Evolutionary conservation across 2,113 vertebrate species (phyloP).

Genomic region (Colistium nudipinnis): DNA sequence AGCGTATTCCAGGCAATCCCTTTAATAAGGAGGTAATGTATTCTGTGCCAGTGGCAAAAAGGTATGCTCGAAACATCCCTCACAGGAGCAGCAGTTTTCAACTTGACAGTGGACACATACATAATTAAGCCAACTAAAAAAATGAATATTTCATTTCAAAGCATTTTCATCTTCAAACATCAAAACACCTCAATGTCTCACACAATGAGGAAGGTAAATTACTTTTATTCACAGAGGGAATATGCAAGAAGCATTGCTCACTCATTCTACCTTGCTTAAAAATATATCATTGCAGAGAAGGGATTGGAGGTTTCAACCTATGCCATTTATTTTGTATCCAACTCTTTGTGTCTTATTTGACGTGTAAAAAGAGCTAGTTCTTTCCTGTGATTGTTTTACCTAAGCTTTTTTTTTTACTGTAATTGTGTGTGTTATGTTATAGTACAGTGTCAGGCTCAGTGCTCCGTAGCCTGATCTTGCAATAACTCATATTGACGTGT

Average conservation of each 20-base stretch:
- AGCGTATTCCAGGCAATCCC: slow-evolving; percentile 41
- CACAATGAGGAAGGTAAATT: slow-evolving; percentile 70
- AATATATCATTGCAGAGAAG: slow-evolving; percentile 15
- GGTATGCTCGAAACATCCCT: slow-evolving; percentile 71
- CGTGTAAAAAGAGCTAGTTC: slow-evolving; percentile 11
- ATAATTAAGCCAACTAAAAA: slow-evolving; percentile 75
- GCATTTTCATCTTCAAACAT: slow-evolving; percentile 78
- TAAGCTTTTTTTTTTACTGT: slow-evolving; percentile 26
- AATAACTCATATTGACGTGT: slow-evolving; percentile 47
- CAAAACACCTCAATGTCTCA: slow-evolving; percentile 75
- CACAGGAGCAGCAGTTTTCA: slow-evolving; percentile 64
- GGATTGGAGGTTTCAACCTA: neutral
- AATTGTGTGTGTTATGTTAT: slow-evolving; percentile 54
- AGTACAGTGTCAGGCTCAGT: slow-evolving; percentile 48
- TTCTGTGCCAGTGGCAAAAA: slow-evolving; percentile 75
- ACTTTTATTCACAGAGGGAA: slow-evolving; percentile 69
- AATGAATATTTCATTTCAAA: slow-evolving; percentile 77
- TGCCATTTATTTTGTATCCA: neutral
- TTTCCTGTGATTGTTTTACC: slow-evolving; percentile 39
- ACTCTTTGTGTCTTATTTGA: slow-evolving; percentile 12
- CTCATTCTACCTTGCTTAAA: slow-evolving; percentile 37
- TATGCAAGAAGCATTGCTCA: slow-evolving; percentile 46
- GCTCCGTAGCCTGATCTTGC: slow-evolving; percentile 37
- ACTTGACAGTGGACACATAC: slow-evolving; percentile 79
- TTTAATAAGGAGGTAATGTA: slow-evolving; percentile 73